Percentiles rank a stretch among this genome's conserved stretches.
Conservation (phyloP, 2,797 vertebrate species). For the Vireo griseus region DNA sequence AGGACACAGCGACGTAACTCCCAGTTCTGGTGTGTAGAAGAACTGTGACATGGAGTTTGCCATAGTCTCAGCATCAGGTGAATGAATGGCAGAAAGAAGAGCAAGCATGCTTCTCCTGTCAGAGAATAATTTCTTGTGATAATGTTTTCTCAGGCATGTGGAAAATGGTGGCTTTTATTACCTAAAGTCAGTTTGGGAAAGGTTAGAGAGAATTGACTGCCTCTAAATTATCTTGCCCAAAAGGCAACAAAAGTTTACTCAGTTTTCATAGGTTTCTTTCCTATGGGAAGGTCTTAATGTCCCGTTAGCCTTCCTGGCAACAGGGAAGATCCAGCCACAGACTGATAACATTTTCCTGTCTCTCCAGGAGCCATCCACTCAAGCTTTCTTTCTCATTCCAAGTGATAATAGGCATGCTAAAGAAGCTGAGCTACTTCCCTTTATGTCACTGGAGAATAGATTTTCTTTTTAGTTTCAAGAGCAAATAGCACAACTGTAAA, state of each 20-base stretch:
- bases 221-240: neutral
- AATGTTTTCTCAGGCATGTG: neutral
- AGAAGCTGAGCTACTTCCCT: neutral
- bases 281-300: neutral
- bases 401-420: no score
- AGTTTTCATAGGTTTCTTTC: neutral
- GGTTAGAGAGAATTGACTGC: neutral
- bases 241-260: neutral
- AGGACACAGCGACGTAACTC: neutral
- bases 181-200: neutral
- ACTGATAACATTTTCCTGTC: neutral
- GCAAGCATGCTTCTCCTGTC: neutral
- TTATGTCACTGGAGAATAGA: neutral
- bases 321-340: neutral
- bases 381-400: neutral
- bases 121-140: neutral
- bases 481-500: neutral
- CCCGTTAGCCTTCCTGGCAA: neutral
- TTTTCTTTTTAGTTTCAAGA: neutral
- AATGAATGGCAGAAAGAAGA: neutral
- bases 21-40: neutral
- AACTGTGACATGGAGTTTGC: neutral
- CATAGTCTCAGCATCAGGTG: neutral
- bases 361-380: neutral
- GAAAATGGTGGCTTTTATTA: neutral